A percentile compares a stretch with the other conserved stretches of the same genome.
phyloP scores from a whole-genome alignment of 2,797 vertebrate species.

The Tauraco hartlaubi region DNA sequence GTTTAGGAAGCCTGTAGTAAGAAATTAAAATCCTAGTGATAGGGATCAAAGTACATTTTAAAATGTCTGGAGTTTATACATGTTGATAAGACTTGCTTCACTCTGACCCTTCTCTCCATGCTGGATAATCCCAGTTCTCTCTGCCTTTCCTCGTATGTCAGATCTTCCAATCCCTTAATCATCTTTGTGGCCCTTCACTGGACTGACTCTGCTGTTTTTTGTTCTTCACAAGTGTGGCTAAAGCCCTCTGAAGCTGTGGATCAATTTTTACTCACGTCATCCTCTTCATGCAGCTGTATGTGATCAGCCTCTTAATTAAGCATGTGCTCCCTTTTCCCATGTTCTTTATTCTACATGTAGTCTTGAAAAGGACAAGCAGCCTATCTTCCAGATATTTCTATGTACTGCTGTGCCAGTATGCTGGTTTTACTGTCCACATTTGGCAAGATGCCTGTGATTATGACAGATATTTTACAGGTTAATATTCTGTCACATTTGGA shows the following conservation, averaged over 20 bases:
- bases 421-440: neutral
- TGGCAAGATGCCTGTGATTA: neutral
- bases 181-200: neutral
- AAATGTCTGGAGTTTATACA: neutral
- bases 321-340: neutral
- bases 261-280: neutral
- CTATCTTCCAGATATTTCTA: neutral
- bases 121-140: neutral
- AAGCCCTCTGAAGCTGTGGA: neutral
- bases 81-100: neutral
- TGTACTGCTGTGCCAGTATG: accelerated
- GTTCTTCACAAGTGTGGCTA: neutral
- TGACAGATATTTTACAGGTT: neutral
- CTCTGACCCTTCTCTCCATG: neutral
- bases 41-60: neutral
- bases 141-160: neutral
- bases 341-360: neutral
- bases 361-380: neutral
- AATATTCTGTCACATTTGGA: neutral
- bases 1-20: neutral
- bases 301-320: constrained; percentile 4
- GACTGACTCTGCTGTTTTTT: neutral
- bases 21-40: neutral
- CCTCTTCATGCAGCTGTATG: neutral
- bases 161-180: neutral